phyloP scores from a whole-genome alignment of 92 coral and sea anemone genomes.

The Bergia sp. region DNA sequence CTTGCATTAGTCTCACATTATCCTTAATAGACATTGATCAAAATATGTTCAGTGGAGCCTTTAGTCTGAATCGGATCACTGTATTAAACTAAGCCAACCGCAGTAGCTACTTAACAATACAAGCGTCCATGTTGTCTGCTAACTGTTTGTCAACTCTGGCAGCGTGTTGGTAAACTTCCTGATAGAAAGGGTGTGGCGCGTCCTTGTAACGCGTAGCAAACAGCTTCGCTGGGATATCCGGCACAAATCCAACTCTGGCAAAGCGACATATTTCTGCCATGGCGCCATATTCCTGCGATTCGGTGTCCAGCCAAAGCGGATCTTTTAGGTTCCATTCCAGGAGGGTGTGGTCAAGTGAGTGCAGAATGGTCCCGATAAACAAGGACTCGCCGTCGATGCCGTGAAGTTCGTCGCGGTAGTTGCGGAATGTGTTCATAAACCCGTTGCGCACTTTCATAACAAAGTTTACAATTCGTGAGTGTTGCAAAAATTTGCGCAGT shows the following conservation, averaged over 20 bases:
- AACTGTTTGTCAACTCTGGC: neutral
- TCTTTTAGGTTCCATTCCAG: conserved; percentile 14
- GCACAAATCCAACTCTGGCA: conserved; percentile 13
- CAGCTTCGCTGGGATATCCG: conserved; percentile 14
- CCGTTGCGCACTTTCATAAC: conserved; percentile 32
- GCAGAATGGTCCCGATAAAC: conserved; percentile 24
- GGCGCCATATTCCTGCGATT: conserved; percentile 8
- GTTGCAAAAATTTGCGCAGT: conserved; percentile 8
- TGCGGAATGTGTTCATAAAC: conserved; percentile 23
- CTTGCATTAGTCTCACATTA: no score
- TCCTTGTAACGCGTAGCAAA: conserved; percentile 16
- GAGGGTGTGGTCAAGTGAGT: conserved; percentile 23
- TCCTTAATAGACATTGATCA: no score
- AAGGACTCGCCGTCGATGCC: conserved; percentile 35
- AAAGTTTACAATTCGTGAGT: conserved; percentile 8
- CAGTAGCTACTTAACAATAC: conserved; percentile 1
- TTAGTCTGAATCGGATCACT: no score
- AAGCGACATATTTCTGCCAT: conserved; percentile 34
- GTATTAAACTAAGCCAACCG: no score
- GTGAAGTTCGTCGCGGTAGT: conserved; percentile 25
- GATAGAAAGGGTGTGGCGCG: conserved; percentile 28
- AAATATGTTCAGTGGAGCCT: no score
- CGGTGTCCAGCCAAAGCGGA: conserved; percentile 23
- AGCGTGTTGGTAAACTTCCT: conserved; percentile 30
- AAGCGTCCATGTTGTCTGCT: conserved; percentile 33